Base-by-base conservation (phyloP, 2,797 vertebrate genomes). In the Oreochromis grahami region DNA sequence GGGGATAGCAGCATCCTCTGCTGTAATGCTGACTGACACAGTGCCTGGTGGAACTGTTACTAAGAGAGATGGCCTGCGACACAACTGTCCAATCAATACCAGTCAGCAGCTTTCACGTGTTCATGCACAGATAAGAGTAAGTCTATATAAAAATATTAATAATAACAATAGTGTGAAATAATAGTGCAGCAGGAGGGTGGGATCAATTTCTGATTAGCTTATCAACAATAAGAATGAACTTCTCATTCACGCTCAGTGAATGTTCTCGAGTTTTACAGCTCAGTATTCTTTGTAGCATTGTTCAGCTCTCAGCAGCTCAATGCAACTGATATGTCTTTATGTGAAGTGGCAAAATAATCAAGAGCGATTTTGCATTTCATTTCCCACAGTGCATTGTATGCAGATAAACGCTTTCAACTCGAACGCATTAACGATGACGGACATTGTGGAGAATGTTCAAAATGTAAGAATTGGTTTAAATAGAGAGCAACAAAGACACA, bases 1-100 rank as follows among this genome's bases (percentile, higher is more conserved):
- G 80, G 36, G 80, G 60, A 78, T n/a, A 15, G 77, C 90, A 82
- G 89, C 83, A 24, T 91, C 91, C 81, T 86, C 83, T 48, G 88
- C 86, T 85, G 86, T 94, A 93, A 95, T 92, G 90, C 92, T 95
- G 93, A 93, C 87, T 93, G 94, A 94, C 93, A 86, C 84, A 8
- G 80, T 80, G 90, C 82, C 92, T 93, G 90, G 90, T 90, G 87
- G 87, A 91, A 89, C 88, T 81, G 87, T 82, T 88, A 82, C 87
- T 87, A 87, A 83, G 55, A 83, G 92, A 92, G 90, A 93, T 74
- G 83, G 76, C 60, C 80, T 87, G 79, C n/a, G 77, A 91, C 88
- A 86, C 76, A 76, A 81, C 86, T 80, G 85, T 87, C 89, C 82
- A 85, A 92, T 92, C 89, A 91, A 81, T 80, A 84, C 72, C 76